Conservation (phyloP, 2,888 invertebrate species). For the Tryphoninae sp. region DNA sequence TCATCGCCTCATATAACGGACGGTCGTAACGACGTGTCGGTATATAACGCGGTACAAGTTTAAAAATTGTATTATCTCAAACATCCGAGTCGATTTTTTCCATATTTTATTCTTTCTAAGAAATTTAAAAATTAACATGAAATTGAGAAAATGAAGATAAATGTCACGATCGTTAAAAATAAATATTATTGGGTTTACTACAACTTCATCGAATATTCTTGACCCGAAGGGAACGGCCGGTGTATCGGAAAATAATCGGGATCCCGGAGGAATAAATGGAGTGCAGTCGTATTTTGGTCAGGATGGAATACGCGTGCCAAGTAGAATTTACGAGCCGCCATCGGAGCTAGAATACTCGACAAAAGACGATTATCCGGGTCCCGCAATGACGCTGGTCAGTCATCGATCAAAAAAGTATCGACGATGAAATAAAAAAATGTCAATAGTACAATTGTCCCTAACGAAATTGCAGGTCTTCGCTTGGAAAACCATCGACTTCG, state of each 20-base stretch:
- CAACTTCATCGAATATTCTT: slow-evolving; percentile 38
- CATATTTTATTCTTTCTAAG: background rate
- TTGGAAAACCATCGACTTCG: slow-evolving; percentile 90
- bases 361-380: slow-evolving; percentile 77
- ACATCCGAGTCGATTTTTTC: slow-evolving; percentile 2
- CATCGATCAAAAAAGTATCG: background rate
- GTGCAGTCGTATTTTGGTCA: slow-evolving; percentile 48
- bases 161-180: background rate
- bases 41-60: slow-evolving; percentile 51
- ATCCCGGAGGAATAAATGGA: slow-evolving; percentile 38
- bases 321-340: slow-evolving; percentile 69
- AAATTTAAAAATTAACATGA: too few species aligned
- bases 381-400: slow-evolving; percentile 77
- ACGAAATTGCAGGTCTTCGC: slow-evolving; percentile 83
- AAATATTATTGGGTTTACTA: slow-evolving; percentile 32
- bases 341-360: slow-evolving; percentile 60
- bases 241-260: slow-evolving; percentile 29
- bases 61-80: background rate
- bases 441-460: slow-evolving; percentile 1
- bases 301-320: slow-evolving; percentile 60
- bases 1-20: slow-evolving; percentile 37
- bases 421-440: slow-evolving; percentile 7
- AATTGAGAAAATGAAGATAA: too few species aligned
- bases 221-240: slow-evolving; percentile 49
- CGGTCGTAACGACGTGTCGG: slow-evolving; percentile 44